Evolutionary conservation across 2,797 vertebrate genomes (phyloP).

Genomic region (Lepus oiostolus): DNA sequence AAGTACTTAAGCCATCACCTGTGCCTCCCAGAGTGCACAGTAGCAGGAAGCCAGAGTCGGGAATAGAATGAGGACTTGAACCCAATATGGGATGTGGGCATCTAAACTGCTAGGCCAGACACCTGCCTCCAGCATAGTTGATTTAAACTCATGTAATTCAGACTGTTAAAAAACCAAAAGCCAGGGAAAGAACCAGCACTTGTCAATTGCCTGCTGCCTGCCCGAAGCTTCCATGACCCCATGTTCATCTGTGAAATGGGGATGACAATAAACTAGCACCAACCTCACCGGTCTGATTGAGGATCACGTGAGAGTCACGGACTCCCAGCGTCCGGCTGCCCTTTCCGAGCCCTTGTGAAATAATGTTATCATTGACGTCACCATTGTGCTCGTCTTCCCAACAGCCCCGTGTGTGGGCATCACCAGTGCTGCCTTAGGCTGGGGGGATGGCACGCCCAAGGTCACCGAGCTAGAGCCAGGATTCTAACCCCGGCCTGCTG

Average conservation of each 20-base stretch:
- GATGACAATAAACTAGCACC: background rate
- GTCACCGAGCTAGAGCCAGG: background rate
- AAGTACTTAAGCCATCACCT: too few species aligned
- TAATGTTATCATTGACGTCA: background rate
- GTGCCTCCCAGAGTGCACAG: too few species aligned
- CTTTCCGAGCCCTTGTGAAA: background rate
- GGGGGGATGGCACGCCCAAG: background rate
- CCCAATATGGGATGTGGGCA: too few species aligned
- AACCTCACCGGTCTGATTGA: background rate
- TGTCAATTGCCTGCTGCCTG: background rate
- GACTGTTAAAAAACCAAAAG: background rate
- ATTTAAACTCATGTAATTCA: constrained; percentile 2
- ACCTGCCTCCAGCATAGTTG: background rate
- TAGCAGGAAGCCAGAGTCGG: too few species aligned
- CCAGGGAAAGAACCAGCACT: constrained; percentile 4
- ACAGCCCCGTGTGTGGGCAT: background rate
- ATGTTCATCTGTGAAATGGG: constrained; percentile 7
- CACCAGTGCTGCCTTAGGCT: background rate
- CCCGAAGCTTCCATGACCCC: background rate
- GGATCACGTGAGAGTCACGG: background rate
- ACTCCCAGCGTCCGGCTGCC: background rate
- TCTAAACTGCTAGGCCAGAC: too few species aligned
- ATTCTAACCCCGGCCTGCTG: background rate
- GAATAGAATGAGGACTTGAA: too few species aligned
- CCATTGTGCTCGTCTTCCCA: background rate